phyloP scores from a whole-genome alignment of 30 jellyfish, hydroid and myxozoan species.

The Hydra vulgaris region DNA sequence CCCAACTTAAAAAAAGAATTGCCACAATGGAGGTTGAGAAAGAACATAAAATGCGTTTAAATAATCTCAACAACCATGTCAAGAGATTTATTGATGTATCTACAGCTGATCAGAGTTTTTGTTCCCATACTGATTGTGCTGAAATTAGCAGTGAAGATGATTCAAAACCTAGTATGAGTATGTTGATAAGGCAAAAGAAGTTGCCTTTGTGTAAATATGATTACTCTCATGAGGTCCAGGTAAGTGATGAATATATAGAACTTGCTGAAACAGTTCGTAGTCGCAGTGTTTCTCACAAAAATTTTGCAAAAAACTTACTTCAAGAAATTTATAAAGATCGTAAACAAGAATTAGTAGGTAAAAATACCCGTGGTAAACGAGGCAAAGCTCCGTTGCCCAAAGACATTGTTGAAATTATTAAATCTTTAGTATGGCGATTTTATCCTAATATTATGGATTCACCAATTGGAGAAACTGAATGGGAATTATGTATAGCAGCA shows the following conservation, averaged over 20 bases:
- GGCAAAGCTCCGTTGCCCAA: not conserved
- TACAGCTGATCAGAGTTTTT: slow-evolving; percentile 3
- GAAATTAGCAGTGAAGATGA: slow-evolving; percentile 7
- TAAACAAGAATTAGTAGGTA: not conserved
- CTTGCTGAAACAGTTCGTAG: not conserved
- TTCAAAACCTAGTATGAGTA: not conserved
- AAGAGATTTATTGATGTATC: not conserved
- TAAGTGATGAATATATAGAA: not conserved
- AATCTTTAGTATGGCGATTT: not conserved
- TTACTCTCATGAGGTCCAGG: not conserved
- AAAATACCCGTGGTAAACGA: not conserved
- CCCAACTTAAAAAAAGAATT: slow-evolving; percentile 6
- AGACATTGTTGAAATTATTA: slow-evolving; percentile 1
- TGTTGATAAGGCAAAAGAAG: not conserved
- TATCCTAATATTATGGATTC: slow-evolving; percentile 6
- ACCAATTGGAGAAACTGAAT: not conserved
- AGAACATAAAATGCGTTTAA: not conserved
- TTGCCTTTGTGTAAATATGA: not conserved
- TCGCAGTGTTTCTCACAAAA: not conserved
- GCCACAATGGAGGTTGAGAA: slow-evolving; percentile 3
- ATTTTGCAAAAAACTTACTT: not conserved
- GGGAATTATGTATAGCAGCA: slow-evolving; percentile 2
- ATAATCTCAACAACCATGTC: not conserved
- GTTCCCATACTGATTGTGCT: slow-evolving; percentile 11
- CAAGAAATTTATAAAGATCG: not conserved